phyloP scores from a whole-genome alignment of 2,113 vertebrate genomes.

The Amphiprion percula region DNA sequence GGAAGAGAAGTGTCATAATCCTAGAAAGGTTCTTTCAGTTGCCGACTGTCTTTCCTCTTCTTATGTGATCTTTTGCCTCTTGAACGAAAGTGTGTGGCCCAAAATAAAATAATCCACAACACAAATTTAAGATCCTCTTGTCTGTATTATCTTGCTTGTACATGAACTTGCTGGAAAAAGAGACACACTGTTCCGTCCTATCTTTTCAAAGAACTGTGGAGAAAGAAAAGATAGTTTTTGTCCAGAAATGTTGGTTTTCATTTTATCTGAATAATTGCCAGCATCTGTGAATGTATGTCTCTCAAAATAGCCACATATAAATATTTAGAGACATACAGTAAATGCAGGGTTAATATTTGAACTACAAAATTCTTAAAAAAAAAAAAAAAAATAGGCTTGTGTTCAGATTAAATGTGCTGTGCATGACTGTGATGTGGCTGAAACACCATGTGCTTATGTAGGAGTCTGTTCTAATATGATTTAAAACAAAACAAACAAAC shows the following conservation, averaged over 20 bases:
- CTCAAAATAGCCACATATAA: neutral
- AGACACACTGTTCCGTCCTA: neutral
- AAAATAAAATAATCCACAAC: neutral
- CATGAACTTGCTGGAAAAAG: neutral
- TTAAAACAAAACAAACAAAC: too few species aligned
- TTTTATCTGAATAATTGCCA: neutral
- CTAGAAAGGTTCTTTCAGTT: constrained; percentile 44
- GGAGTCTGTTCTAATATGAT: neutral
- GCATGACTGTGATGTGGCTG: neutral
- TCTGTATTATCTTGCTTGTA: neutral
- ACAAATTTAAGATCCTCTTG: neutral
- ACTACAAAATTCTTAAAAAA: neutral
- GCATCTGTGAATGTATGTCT: neutral
- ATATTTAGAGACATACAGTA: neutral
- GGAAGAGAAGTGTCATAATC: constrained; percentile 64
- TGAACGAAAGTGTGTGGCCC: constrained; percentile 33
- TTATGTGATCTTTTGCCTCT: constrained; percentile 48
- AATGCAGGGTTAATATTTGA: neutral
- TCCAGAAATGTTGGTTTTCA: neutral
- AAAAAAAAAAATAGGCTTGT: neutral
- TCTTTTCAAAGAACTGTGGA: neutral
- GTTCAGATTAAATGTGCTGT: neutral
- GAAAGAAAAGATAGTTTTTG: neutral
- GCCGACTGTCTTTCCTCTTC: constrained; percentile 5
- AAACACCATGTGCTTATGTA: constrained; percentile 3